A percentile compares a stretch with the other conserved stretches of the same genome.
These are phyloP conservation scores for Phaethon lepturus DNA, from an alignment of 2,113 vertebrate species.

Conservation along the genomic window DNA sequence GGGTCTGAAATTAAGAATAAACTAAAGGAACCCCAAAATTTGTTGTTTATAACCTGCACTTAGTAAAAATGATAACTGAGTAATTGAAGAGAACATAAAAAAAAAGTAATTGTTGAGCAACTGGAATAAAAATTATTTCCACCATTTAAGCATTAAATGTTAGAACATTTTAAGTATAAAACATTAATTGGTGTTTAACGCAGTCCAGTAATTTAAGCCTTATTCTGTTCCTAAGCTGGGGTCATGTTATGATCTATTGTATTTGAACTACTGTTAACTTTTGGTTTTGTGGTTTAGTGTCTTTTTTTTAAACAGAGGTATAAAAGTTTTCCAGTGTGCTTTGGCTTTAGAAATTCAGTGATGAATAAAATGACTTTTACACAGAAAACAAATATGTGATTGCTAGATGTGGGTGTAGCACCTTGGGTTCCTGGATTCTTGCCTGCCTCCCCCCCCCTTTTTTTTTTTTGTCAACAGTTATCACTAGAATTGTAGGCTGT, in stretches of 20 bases:
- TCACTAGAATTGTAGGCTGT: accelerated
- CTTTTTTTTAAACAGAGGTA: background rate
- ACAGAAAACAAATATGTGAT: background rate
- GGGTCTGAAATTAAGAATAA: background rate
- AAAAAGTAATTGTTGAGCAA: background rate
- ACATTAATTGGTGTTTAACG: background rate
- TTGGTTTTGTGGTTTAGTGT: background rate
- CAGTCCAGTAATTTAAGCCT: background rate
- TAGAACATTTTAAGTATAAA: background rate
- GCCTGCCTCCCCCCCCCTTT: accelerated
- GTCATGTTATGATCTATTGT: background rate
- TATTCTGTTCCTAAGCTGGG: background rate
- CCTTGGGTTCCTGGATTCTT: background rate
- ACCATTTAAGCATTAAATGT: background rate
- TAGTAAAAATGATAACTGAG: background rate
- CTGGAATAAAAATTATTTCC: background rate
- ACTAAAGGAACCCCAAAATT: background rate
- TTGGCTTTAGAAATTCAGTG: background rate
- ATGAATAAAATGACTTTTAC: background rate
- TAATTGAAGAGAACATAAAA: background rate
- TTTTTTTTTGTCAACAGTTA: background rate
- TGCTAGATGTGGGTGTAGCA: background rate
- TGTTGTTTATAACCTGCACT: background rate
- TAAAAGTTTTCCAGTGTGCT: background rate
- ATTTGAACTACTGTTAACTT: background rate